Percentiles rank a stretch among this genome's conserved stretches.
Conservation (phyloP, 2,888 invertebrate genomes). For the Tyria jacobaeae region DNA sequence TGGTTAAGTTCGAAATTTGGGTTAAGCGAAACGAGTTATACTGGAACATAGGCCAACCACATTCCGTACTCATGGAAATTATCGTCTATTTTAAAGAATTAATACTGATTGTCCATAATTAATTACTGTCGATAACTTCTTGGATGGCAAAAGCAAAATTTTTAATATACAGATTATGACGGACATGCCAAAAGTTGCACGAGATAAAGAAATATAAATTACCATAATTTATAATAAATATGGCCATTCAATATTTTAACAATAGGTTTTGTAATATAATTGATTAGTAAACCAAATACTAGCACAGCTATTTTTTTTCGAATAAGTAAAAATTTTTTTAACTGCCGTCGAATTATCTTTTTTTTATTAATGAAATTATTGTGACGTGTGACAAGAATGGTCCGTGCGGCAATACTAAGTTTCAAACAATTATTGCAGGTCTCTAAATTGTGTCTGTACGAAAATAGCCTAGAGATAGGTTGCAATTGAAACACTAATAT, state of each 20-base stretch:
- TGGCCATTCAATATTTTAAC: constrained; percentile 17
- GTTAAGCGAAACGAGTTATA: constrained; percentile 11
- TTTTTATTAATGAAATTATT: no score
- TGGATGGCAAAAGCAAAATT: constrained; percentile 11
- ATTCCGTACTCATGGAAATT: constrained; percentile 7
- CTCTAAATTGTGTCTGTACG: no score
- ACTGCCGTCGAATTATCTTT: no score
- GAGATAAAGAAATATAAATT: no score
- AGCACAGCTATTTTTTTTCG: no score
- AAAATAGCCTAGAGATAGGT: no score
- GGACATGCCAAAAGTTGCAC: constrained; percentile 14
- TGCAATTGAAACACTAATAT: no score
- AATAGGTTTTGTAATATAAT: constrained; percentile 25
- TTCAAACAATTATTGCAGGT: no score
- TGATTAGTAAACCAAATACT: constrained; percentile 35
- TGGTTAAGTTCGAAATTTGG: constrained; percentile 1
- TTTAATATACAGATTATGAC: constrained; percentile 21
- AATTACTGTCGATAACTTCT: constrained; percentile 13
- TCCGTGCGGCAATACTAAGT: no score
- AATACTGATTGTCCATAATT: no score
- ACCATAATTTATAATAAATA: constrained; percentile 25
- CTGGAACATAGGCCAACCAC: constrained; percentile 7
- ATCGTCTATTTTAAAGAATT: constrained; percentile 7
- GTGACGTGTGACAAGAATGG: no score
- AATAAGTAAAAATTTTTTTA: no score